These are phyloP conservation scores for Gastrophryne carolinensis DNA, from an alignment of 2,797 vertebrate species.

Conservation along the genomic window DNA sequence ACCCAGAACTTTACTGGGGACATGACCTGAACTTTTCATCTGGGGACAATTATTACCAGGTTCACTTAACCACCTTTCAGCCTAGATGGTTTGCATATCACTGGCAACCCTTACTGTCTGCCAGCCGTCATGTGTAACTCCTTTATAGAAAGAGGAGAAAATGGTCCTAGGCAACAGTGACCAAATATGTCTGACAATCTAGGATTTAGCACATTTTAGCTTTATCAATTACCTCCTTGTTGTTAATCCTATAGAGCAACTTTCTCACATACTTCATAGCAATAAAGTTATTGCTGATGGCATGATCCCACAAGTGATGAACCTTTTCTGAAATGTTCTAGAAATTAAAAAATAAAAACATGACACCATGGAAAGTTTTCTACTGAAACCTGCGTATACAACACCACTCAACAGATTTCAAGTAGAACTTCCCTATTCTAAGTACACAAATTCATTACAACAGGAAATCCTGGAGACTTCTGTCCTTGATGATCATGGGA, in stretches of 20 bases:
- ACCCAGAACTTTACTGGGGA: too few relatives aligned
- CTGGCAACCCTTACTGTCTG: too few relatives aligned
- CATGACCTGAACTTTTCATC: too few relatives aligned
- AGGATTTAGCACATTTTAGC: not conserved
- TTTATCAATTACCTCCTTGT: constrained; percentile 60
- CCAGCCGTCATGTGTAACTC: too few relatives aligned
- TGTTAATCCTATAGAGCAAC: constrained; percentile 62
- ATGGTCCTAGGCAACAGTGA: too few relatives aligned
- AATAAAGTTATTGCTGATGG: constrained; percentile 63
- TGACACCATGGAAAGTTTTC: constrained; percentile 20
- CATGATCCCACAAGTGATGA: constrained; percentile 68
- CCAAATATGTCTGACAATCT: too few relatives aligned
- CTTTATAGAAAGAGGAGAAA: too few relatives aligned
- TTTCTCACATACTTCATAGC: constrained; percentile 67
- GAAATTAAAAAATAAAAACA: not conserved
- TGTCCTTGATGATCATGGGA: not conserved
- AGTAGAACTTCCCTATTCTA: constrained; percentile 6
- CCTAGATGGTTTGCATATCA: too few relatives aligned
- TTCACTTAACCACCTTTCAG: too few relatives aligned
- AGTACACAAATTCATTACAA: constrained; percentile 1
- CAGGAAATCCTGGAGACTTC: constrained; percentile 37
- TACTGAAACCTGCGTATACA: not conserved
- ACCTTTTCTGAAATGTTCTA: constrained; percentile 68
- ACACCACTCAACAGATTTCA: not conserved
- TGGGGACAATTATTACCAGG: too few relatives aligned